phyloP scores from a whole-genome alignment of 2,888 invertebrate genomes.

The Drosophila mercatorum region DNA sequence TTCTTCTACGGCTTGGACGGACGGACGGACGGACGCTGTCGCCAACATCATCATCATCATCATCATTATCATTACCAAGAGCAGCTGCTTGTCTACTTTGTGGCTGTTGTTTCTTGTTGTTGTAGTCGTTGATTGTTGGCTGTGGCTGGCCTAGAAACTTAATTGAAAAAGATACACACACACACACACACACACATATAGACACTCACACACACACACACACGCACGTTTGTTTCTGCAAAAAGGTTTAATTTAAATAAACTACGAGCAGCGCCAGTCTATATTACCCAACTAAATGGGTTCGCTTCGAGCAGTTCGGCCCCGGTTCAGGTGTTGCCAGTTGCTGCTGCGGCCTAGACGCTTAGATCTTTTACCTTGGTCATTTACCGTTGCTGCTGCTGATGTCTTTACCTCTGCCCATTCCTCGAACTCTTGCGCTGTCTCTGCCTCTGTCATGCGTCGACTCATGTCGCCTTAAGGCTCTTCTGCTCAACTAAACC shows the following conservation, averaged over 20 bases:
- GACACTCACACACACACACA: constrained; percentile 6
- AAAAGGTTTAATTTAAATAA: constrained; percentile 78
- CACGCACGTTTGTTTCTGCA: constrained; percentile 26
- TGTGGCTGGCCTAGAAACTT: constrained; percentile 75
- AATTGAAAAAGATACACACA: constrained; percentile 71
- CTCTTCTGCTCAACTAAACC: constrained; percentile 30
- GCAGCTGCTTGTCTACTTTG: constrained; percentile 69
- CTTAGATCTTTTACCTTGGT: constrained; percentile 27
- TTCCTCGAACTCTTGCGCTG: not conserved
- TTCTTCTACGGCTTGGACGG: constrained; percentile 54
- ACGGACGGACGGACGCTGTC: constrained; percentile 50
- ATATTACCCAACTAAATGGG: constrained; percentile 46
- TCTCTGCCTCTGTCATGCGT: constrained; percentile 1
- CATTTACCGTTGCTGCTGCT: constrained; percentile 15
- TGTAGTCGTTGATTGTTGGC: constrained; percentile 39
- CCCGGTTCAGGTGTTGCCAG: constrained; percentile 54
- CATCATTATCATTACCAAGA: constrained; percentile 60
- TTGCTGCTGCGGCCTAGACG: constrained; percentile 51
- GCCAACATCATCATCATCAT: constrained; percentile 28
- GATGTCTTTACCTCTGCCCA: too few species aligned
- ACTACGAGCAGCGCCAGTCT: constrained; percentile 48
- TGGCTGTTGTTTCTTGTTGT: constrained; percentile 28
- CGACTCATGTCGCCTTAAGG: constrained; percentile 48
- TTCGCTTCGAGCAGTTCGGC: constrained; percentile 27
- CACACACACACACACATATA: constrained; percentile 8